phyloP scores from a whole-genome alignment of 2,113 vertebrate species.

The Pachycephala philippinensis region DNA sequence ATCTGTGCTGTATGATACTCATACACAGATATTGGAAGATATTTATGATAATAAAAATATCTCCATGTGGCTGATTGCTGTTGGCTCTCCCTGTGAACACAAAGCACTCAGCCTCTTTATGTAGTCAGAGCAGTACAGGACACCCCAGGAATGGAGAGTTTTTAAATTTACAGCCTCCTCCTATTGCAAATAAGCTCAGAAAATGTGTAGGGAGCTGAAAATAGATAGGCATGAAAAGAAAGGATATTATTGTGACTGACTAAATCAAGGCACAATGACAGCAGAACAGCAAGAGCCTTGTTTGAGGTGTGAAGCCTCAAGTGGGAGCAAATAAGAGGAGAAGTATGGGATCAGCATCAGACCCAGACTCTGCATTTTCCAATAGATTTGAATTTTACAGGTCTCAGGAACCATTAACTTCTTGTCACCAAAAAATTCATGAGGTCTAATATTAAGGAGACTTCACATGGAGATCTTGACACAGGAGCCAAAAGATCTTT shows the following conservation, averaged over 20 bases:
- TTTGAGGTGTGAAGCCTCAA: not conserved
- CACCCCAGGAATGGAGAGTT: not conserved
- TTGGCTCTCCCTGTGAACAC: not conserved
- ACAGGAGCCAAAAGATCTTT: not conserved
- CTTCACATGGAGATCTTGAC: not conserved
- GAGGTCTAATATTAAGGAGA: not conserved
- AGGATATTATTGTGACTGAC: not conserved
- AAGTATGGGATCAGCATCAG: not conserved
- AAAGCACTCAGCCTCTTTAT: not conserved
- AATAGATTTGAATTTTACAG: not conserved
- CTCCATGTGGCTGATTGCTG: constrained; percentile 21
- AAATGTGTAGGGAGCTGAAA: not conserved
- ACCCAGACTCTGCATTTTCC: not conserved
- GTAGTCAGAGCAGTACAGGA: not conserved
- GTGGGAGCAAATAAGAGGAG: not conserved
- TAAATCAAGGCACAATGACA: not conserved
- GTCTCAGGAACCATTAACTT: not conserved
- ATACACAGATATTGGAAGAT: not conserved
- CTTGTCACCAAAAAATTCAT: not conserved
- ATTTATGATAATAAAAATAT: constrained; percentile 26
- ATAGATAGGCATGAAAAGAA: not conserved
- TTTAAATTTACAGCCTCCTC: not conserved
- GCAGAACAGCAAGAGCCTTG: not conserved
- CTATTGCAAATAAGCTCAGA: not conserved
- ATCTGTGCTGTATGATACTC: not conserved